These are phyloP conservation scores for Charaxes varanes DNA, from an alignment of 1,140 invertebrate genomes.

Conservation along the genomic window DNA sequence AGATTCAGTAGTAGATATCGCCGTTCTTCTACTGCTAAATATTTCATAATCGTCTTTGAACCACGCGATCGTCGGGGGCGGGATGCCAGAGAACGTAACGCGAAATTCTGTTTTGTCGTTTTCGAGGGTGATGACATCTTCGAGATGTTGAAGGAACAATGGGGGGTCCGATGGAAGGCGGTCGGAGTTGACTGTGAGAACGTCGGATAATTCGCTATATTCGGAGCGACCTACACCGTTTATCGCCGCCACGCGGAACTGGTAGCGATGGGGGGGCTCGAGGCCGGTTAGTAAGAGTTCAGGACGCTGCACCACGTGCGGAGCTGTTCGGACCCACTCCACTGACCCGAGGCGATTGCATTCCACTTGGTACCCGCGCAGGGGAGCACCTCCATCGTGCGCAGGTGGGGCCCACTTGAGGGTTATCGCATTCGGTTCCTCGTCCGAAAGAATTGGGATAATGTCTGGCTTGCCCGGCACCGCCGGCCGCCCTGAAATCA, in stretches of 20 bases:
- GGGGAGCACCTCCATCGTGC: constrained; percentile 91
- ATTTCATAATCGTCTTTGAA: constrained; percentile 92
- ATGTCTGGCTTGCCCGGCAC: constrained; percentile 86
- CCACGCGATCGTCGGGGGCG: constrained; percentile 92
- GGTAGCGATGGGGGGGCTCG: constrained; percentile 90
- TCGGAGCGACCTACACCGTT: constrained; percentile 89
- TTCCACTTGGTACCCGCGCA: constrained; percentile 89
- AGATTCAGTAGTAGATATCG: constrained; percentile 85
- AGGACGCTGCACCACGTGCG: constrained; percentile 79
- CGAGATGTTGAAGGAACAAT: constrained; percentile 79
- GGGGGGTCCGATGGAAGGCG: constrained; percentile 79
- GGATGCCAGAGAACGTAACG: constrained; percentile 87
- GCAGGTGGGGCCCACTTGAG: constrained; percentile 89
- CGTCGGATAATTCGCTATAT: constrained; percentile 85
- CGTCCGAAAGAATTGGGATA: constrained; percentile 77
- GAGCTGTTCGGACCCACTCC: constrained; percentile 85
- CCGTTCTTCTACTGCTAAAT: constrained; percentile 86
- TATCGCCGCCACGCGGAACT: constrained; percentile 91
- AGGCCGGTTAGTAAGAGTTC: constrained; percentile 85
- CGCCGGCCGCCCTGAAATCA: constrained; percentile 81
- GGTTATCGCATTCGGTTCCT: constrained; percentile 89
- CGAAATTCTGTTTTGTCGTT: constrained; percentile 89
- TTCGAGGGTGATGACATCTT: constrained; percentile 81
- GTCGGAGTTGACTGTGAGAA: constrained; percentile 83
- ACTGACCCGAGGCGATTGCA: constrained; percentile 84